Base-by-base conservation (phyloP, 1,140 invertebrate species). In the Achatina immaculata region DNA sequence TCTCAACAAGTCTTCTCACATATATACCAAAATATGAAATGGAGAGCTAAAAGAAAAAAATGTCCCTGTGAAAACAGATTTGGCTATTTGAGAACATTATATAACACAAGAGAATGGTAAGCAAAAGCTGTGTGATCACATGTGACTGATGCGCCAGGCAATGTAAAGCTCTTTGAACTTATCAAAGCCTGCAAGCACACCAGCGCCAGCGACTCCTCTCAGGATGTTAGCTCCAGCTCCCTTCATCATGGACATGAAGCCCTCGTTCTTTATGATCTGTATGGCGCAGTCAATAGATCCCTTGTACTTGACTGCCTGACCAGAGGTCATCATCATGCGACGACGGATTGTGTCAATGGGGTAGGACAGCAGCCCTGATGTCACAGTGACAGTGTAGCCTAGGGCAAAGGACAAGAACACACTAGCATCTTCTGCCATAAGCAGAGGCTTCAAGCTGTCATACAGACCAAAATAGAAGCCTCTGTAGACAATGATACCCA, bases 391-490 rank as follows among this genome's bases (percentile, higher is more conserved):
- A 86, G 87, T 83, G 81, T 92, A 88, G 65, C 96, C 96, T 91
- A 98, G 96, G 87, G 94, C 92, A 94, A 96, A 98, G 88, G 95
- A 96, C 86, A 97, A 92, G 80, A 96, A 92, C 89, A 98, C 92
- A 71, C 95, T 94, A 85, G 95, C 96, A 90, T 95, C 95, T 89
- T 97, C 95, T 58, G 88, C 89, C 82, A 96, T 94, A 86, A 96
- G 91, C 93, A 96, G 95, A 83, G 95, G 95, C 92, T 95, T 96
- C 78, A 95, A 94, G 58, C 97, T 98, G 92, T 99, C 97, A 92
- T 96, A 99, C 92, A 97, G 95, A 85, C 97, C 97, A 91, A 99
- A 99, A 94, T 98, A 99, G 84, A 95, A 94, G 42, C 96, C 97
- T 90, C 96, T 88, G 89, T 93, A 93, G 19, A 92, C 89, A 65